These are phyloP conservation scores for Tortrix viridana DNA, from an alignment of 2,888 invertebrate species.

Conservation along the genomic window DNA sequence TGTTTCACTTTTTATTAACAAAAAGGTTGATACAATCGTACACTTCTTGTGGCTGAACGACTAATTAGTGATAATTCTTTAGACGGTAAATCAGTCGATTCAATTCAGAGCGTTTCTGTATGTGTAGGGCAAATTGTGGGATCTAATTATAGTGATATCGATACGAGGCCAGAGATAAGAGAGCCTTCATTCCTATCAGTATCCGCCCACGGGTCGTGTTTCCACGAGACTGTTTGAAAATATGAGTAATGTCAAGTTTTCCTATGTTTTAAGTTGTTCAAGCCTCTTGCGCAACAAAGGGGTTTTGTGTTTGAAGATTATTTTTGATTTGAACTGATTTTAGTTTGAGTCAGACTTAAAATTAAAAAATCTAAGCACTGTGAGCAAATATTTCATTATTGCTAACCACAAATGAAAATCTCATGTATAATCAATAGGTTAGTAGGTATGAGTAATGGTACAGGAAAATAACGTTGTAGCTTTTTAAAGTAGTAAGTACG, in stretches of 20 bases:
- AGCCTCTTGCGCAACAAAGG: too few species aligned
- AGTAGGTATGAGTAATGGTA: too few species aligned
- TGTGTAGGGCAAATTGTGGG: slow-evolving; percentile 43
- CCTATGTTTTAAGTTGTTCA: neutral
- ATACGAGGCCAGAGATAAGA: slow-evolving; percentile 49
- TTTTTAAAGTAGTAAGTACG: too few species aligned
- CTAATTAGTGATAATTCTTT: slow-evolving; percentile 3
- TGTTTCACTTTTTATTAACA: slow-evolving; percentile 43
- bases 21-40: slow-evolving; percentile 19
- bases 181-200: slow-evolving; percentile 34
- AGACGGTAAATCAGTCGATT: neutral
- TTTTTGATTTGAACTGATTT: too few species aligned
- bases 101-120: neutral
- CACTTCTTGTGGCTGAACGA: neutral
- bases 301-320: too few species aligned
- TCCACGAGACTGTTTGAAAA: slow-evolving; percentile 29
- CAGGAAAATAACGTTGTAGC: too few species aligned
- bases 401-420: too few species aligned
- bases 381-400: too few species aligned
- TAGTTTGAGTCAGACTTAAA: too few species aligned
- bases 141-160: slow-evolving; percentile 51
- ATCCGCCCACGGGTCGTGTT: slow-evolving; percentile 24
- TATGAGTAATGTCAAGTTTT: slow-evolving; percentile 20
- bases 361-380: too few species aligned
- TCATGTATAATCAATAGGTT: too few species aligned